phyloP scores from a whole-genome alignment of 1,140 invertebrate genomes.

The Diorhabda carinulata region DNA sequence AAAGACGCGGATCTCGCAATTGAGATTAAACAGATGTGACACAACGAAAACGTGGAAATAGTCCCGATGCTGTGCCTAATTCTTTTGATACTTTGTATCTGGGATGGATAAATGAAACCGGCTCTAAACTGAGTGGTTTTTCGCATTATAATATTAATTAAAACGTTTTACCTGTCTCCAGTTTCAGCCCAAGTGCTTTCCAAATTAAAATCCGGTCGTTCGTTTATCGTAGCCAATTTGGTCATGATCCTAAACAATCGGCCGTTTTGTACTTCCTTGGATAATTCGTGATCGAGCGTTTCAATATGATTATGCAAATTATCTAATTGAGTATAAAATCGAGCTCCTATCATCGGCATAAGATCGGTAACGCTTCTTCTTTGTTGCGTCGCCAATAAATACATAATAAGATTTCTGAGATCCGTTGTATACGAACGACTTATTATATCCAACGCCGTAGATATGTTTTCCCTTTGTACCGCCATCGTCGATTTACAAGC shows the following conservation, averaged over 20 bases:
- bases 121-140: too few relatives aligned
- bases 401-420: conserved; percentile 91
- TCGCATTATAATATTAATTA: not conserved
- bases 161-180: conserved; percentile 56
- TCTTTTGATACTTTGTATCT: too few relatives aligned
- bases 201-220: conserved; percentile 88
- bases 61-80: too few relatives aligned
- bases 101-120: too few relatives aligned
- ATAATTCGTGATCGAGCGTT: conserved; percentile 83
- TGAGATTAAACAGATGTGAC: too few relatives aligned
- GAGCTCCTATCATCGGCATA: conserved; percentile 98
- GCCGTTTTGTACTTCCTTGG: conserved; percentile 93
- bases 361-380: conserved; percentile 87
- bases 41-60: too few relatives aligned
- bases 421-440: conserved; percentile 86
- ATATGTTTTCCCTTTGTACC: conserved; percentile 78
- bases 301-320: conserved; percentile 82
- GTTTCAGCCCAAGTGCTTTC: conserved; percentile 95
- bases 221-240: conserved; percentile 89
- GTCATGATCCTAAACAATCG: conserved; percentile 84
- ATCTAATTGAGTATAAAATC: conserved; percentile 93
- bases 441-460: conserved; percentile 84
- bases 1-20: too few relatives aligned
- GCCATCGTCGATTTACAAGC: conserved; percentile 86
- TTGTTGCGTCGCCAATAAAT: conserved; percentile 69